Base-by-base conservation (phyloP, 2,797 vertebrate species). In the Meriones psammophilus region DNA sequence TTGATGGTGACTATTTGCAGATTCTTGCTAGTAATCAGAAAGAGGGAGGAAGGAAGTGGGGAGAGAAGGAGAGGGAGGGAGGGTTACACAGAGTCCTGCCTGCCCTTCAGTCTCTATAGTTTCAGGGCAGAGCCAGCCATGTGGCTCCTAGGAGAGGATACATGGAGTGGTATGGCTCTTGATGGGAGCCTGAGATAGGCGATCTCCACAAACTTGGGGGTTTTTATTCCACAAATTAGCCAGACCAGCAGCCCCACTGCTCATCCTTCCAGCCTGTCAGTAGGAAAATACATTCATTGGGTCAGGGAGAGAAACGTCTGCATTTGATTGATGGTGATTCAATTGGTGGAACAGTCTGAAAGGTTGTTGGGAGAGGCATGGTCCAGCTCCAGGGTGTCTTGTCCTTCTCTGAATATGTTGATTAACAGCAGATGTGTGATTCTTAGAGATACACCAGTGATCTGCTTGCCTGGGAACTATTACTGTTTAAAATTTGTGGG, bases 261-360 rank as follows among this genome's bases (percentile, higher is more conserved):
- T 77, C 4, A 3, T 68, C 46, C 46, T 24, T 77, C n/a, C 50
- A 62, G 39, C 62, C 46, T 26, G 2, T 69, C 26, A 9, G 69
- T 17, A 64, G 88, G 66, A 39, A 76, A 64, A 69, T 17, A 46
- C 15, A 5, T 54, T 71, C 42, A 33, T 69, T 8, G 8, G 46
- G 24, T 54, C 3, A 62, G 1, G 36, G 60, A 76, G 30, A 76
- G 50, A 39, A 78, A 36, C 28, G n/a, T 95, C 89, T 94, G 92
- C 60, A n/a, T 83, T 88, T 95, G 94, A 76, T 17, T 76, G 94
- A 46, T 18, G 20, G 30, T 58, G 42, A 50, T 12, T 79, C 33
- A 56, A 20, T 54, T 73, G 79, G 76, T 30, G 20, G 56, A 20
- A 56, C n/a, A 30, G 62, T 28, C 15, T 20, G 8, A 33, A 30